Conservation (phyloP, 2,888 invertebrate genomes). For the Orthosia incerta region DNA sequence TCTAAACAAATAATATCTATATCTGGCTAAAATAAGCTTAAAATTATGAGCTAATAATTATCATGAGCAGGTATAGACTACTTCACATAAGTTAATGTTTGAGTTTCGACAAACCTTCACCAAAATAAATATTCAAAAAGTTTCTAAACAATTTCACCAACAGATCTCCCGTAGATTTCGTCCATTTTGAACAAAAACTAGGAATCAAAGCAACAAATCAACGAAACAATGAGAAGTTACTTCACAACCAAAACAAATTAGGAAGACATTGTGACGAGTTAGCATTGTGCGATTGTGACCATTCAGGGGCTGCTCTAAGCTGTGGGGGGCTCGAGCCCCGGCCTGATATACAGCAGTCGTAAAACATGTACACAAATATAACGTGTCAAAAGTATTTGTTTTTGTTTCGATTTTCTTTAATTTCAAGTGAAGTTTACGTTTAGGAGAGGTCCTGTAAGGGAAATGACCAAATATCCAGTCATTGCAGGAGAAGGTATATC, state of each 20-base stretch:
- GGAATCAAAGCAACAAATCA: constrained; percentile 82
- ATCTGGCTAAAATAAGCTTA: too few species aligned
- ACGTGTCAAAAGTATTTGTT: constrained; percentile 61
- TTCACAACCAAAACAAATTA: constrained; percentile 90
- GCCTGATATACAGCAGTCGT: constrained; percentile 82
- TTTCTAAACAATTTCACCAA: constrained; percentile 53
- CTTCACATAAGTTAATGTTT: background rate
- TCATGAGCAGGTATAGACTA: too few species aligned
- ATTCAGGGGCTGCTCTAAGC: constrained; percentile 85
- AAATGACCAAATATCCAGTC: background rate
- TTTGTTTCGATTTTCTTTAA: constrained; percentile 36
- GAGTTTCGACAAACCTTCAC: background rate
- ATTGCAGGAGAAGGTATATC: background rate
- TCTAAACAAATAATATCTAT: background rate
- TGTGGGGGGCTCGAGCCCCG: constrained; percentile 59
- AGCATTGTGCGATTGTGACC: constrained; percentile 77
- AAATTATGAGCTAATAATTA: background rate
- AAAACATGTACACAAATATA: constrained; percentile 77
- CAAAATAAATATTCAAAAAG: constrained; percentile 13
- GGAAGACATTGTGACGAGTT: constrained; percentile 69
- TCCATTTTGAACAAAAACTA: constrained; percentile 62
- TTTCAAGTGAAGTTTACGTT: background rate
- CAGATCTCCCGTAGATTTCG: constrained; percentile 71
- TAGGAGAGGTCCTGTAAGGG: background rate
- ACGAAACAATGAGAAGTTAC: constrained; percentile 80